These are phyloP conservation scores for Anguilla japonica DNA, from an alignment of 2,113 vertebrate genomes.

Conservation along the genomic window DNA sequence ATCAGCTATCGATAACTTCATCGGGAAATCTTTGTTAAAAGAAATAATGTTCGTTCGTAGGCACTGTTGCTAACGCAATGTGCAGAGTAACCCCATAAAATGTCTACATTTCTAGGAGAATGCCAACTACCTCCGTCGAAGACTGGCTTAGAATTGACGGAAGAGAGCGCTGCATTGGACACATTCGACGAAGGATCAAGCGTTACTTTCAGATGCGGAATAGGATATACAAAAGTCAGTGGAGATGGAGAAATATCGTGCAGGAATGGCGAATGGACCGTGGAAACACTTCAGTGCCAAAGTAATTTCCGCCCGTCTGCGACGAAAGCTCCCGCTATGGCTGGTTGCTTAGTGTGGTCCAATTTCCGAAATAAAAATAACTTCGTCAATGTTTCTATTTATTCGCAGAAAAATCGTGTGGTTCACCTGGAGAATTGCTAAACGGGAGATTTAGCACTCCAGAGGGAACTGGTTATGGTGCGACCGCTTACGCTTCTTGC, in stretches of 20 bases:
- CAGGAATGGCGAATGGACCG: neutral
- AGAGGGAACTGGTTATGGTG: neutral
- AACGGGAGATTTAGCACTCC: neutral
- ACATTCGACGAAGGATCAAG: neutral
- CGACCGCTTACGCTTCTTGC: neutral
- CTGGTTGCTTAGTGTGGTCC: neutral
- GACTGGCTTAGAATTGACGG: neutral
- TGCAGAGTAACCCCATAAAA: too few species aligned
- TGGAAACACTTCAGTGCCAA: neutral
- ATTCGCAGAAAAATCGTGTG: conserved; percentile 18
- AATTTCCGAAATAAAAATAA: neutral
- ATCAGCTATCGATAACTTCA: too few species aligned
- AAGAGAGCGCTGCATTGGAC: neutral
- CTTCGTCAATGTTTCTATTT: neutral
- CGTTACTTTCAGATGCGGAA: neutral
- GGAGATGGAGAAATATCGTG: neutral
- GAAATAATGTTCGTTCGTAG: too few species aligned
- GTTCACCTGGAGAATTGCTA: neutral
- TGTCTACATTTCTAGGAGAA: neutral
- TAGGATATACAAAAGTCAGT: neutral
- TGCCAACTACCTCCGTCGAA: neutral
- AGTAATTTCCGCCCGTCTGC: neutral
- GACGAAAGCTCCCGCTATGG: neutral
- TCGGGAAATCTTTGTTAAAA: too few species aligned
- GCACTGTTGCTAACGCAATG: too few species aligned